A percentile compares a stretch with the other conserved stretches of the same genome.
Conservation (phyloP, 2,888 invertebrate genomes). For the Lycophotia porphyrea region DNA sequence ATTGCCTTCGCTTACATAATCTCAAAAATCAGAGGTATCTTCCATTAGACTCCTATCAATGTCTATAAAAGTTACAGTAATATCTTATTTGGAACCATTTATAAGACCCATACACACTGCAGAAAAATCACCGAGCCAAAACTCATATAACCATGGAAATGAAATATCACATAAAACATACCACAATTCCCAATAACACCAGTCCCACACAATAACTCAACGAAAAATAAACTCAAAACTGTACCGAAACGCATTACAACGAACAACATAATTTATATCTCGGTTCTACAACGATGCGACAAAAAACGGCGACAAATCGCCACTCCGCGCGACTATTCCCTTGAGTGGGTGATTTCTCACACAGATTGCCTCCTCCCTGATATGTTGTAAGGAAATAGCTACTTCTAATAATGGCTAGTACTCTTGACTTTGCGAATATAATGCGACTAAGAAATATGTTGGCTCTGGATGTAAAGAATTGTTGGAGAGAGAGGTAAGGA, state of each 20-base stretch:
- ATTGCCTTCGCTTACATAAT: not conserved
- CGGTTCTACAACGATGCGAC: slow-evolving; percentile 66
- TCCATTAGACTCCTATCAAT: not conserved
- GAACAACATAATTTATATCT: slow-evolving; percentile 58
- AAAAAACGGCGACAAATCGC: slow-evolving; percentile 76
- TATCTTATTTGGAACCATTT: not conserved
- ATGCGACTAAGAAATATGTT: slow-evolving; percentile 49
- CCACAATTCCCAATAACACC: slow-evolving; percentile 11
- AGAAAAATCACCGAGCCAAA: not conserved
- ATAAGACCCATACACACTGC: not conserved
- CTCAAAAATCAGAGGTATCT: not conserved
- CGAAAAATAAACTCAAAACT: slow-evolving; percentile 55
- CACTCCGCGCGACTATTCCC: slow-evolving; percentile 68
- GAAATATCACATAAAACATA: slow-evolving; percentile 34
- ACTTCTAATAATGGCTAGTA: slow-evolving; percentile 50
- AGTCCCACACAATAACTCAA: slow-evolving; percentile 41
- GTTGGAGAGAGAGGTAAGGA: not conserved
- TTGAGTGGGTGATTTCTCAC: slow-evolving; percentile 68
- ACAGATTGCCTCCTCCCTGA: slow-evolving; percentile 66
- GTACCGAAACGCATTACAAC: slow-evolving; percentile 55
- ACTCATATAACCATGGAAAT: not conserved
- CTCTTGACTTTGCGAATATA: slow-evolving; percentile 56
- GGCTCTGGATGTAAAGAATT: slow-evolving; percentile 23
- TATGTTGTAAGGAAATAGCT: slow-evolving; percentile 63
- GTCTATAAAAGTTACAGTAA: not conserved